Percentiles rank a stretch among this genome's conserved stretches.
These are phyloP conservation scores for Sprattus sprattus DNA, from an alignment of 2,113 vertebrate genomes.

Conservation along the genomic window DNA sequence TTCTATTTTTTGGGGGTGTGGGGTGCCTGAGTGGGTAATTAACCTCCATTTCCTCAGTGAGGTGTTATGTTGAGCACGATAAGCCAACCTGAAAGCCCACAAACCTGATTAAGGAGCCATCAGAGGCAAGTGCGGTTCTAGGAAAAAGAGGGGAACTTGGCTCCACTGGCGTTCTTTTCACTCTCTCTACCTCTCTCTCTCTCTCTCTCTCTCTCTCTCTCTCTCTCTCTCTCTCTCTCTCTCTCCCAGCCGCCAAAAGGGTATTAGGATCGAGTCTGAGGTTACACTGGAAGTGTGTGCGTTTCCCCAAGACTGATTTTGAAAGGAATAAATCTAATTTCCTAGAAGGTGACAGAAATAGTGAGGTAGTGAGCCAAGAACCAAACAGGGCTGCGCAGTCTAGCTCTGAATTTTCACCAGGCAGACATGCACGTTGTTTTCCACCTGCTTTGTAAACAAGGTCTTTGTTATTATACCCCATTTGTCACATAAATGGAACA, in stretches of 20 bases:
- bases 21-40: conserved; percentile 12
- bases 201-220: neutral
- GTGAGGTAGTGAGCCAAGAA: neutral
- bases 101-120: conserved; percentile 43
- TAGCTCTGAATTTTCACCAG: neutral
- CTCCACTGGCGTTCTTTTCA: neutral
- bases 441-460: neutral
- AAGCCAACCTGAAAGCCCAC: conserved; percentile 38
- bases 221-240: neutral
- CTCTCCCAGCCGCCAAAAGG: neutral
- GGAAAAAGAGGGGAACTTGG: neutral
- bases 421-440: neutral
- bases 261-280: neutral
- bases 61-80: conserved; percentile 28
- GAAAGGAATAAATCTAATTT: neutral
- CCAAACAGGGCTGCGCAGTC: neutral
- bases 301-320: neutral
- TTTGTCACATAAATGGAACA: neutral
- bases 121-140: neutral
- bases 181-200: neutral
- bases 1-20: neutral
- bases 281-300: neutral
- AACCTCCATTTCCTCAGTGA: conserved; percentile 36
- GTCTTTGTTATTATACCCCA: neutral
- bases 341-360: neutral